Conservation (phyloP, 2,888 invertebrate species). For the Eurytoma californica region DNA sequence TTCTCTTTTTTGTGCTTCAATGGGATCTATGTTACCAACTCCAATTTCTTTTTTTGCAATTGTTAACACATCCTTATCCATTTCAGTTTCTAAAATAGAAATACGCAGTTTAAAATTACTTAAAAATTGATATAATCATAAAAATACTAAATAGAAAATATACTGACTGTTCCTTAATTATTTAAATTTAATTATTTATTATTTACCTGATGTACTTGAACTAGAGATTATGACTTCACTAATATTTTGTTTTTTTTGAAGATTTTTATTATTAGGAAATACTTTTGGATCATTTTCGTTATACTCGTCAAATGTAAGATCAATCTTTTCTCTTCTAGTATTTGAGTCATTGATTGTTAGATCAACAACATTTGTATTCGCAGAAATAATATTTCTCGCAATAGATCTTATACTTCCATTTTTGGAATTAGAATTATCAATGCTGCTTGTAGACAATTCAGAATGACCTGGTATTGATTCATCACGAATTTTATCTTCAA, state of each 20-base stretch:
- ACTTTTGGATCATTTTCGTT: background rate
- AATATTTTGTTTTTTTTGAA: background rate
- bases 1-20: constrained; percentile 63
- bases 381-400: background rate
- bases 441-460: background rate
- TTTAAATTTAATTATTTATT: background rate
- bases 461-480: background rate
- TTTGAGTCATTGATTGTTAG: constrained; percentile 29
- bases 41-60: constrained; percentile 61
- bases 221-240: constrained; percentile 37
- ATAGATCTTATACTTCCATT: no score
- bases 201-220: constrained; percentile 49
- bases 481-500: background rate
- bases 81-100: constrained; percentile 53
- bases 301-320: constrained; percentile 10
- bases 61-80: constrained; percentile 42
- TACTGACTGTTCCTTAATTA: no score
- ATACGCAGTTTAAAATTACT: background rate
- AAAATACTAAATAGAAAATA: background rate
- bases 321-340: background rate
- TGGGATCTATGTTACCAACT: constrained; percentile 61
- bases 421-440: background rate
- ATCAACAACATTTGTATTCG: constrained; percentile 17
- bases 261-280: background rate
- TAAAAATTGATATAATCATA: background rate